Conservation (phyloP, 2,113 vertebrate genomes). For the Murina feae region DNA sequence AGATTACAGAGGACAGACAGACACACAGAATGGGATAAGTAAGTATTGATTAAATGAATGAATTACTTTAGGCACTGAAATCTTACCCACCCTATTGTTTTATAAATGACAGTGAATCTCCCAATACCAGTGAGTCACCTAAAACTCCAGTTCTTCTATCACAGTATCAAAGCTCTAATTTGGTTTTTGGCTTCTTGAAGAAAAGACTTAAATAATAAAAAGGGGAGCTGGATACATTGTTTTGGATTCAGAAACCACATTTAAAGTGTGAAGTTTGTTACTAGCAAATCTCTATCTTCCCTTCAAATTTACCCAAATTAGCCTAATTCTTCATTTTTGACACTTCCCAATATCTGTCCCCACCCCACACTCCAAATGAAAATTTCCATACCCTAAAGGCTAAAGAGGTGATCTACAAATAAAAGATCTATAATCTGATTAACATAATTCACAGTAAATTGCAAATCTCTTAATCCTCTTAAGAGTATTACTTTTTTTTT, state of each 20-base stretch:
- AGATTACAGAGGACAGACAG: neutral
- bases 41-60: conserved; percentile 11
- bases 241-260: neutral
- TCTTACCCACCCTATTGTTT: neutral
- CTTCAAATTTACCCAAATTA: neutral
- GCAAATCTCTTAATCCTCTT: conserved; percentile 75
- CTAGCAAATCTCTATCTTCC: neutral
- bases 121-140: neutral
- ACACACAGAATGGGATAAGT: neutral
- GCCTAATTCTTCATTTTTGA: neutral
- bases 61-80: neutral
- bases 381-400: neutral
- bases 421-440: conserved; percentile 67
- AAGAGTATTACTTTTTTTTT: conserved; percentile 67
- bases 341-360: neutral
- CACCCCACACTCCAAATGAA: neutral
- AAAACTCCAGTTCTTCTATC: neutral
- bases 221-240: neutral
- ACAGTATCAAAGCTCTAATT: neutral
- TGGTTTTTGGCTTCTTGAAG: neutral
- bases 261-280: neutral
- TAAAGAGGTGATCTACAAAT: conserved; percentile 23
- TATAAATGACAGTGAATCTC: neutral
- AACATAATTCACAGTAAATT: conserved; percentile 74
- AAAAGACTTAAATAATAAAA: neutral